phyloP scores from a whole-genome alignment of 2,797 vertebrate genomes.

The Crenuchus spilurus region DNA sequence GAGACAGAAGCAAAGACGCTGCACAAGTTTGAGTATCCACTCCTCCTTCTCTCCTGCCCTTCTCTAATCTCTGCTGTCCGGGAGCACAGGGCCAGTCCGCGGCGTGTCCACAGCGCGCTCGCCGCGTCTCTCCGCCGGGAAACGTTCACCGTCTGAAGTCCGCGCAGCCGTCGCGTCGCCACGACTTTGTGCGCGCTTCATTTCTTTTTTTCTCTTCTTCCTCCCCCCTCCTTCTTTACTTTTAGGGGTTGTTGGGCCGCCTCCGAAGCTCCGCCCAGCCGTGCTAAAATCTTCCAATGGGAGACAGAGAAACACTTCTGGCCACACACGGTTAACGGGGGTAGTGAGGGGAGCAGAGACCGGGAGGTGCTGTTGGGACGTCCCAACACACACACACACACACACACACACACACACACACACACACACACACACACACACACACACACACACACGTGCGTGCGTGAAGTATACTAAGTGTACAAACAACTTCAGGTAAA shows the following conservation, averaged over 20 bases:
- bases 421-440: no score
- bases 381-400: conserved; percentile 67
- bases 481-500: no score
- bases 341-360: conserved; percentile 27
- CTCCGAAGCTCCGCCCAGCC: conserved; percentile 80
- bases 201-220: conserved; percentile 80
- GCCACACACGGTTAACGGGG: conserved; percentile 60
- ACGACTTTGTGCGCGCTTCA: conserved; percentile 95
- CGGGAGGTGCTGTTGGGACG: conserved; percentile 72
- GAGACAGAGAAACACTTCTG: conserved; percentile 61
- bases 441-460: no score
- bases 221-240: conserved; percentile 52
- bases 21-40: not conserved
- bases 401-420: not conserved
- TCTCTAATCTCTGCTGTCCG: no score
- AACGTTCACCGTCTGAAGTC: conserved; percentile 87
- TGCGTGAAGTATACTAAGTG: no score
- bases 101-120: conserved; percentile 53
- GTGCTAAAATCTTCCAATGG: conserved; percentile 75
- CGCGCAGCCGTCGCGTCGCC: conserved; percentile 90
- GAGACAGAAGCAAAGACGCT: not conserved
- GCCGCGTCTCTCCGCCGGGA: conserved; percentile 69
- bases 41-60: not conserved
- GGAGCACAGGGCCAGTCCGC: not conserved
- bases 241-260: conserved; percentile 75